Base-by-base conservation (phyloP, 92 coral and sea anemone species). In the Umimayanthus kanabou region DNA sequence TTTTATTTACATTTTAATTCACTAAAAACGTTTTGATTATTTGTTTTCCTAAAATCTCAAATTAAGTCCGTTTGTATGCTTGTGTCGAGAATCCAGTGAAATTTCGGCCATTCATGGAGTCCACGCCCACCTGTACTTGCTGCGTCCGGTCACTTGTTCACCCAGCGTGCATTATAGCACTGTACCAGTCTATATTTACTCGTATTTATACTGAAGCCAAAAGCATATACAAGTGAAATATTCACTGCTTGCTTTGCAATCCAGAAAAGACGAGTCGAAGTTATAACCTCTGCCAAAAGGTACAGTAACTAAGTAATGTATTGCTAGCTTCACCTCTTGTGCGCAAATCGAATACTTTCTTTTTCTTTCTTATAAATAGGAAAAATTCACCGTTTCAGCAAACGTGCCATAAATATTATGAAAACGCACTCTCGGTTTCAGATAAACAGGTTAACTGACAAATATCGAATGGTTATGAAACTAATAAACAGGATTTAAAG, bases 81-180 rank as follows among this genome's bases (percentile, higher is more conserved):
- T 28, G 30, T 40, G 37, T 29, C 53, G 28, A 9, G 58, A 11
- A 11, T 9, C 37, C 64, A n/a, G 40, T 50, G 39, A 78, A 28
- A 25, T 45, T 4, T 11, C 25, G 26, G 15, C 66, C 25, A 47
- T 18, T 39, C 43, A 9, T 11, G 10, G 13, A 23, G 47, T 15
- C 14, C n/a, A 45, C 84, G 71, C 84, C 84, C 71, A 80, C 84
- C 16, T 55, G 26, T 20, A 50, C 23, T 1, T 26, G 13, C 25
- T 20, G 28, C 66, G 9, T 80, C 84, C 84, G 84, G 84, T 57
- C 15, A 80, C 43, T 55, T 79, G 66, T n/a, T 79, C 43, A 14
- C 43, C 23, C 43, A 53, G 7, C 39, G 69, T 80, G 71, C 40
- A 18, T 29, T 10, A 57, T 23, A 13, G 84, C 47, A 80, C 29